Base-by-base conservation (phyloP, 2,888 invertebrate species). In the Dioctria linearis region DNA sequence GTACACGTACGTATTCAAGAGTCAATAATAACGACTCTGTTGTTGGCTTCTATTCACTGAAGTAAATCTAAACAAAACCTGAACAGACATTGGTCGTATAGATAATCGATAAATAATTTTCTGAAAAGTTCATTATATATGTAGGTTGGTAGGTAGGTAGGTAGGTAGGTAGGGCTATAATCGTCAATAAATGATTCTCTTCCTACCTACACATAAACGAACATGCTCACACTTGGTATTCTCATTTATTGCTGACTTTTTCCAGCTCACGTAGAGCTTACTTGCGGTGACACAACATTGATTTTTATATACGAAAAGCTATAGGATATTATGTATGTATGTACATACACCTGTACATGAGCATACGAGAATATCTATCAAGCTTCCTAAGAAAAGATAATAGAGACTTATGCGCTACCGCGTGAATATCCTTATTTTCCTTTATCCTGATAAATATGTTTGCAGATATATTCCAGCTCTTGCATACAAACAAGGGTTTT, bases 71-170 rank as follows among this genome's bases (percentile, higher is more conserved):
- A 46, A 25, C 11, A 25, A 57, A 57, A 57, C 57, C 57, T 5
- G 8, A 57, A n/a, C 57, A 25, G 46, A 8, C 2, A 8, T 11
- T 57, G 57, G 4, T 3, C 57, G n/a, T 57, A n/a, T 5, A 25
- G n/a, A 57, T 9, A 57, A 57, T 57, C 57, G 25, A 57, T 57
- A 57, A 57, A 57, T 57, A 57, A 57, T 57, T 57, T 57, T 57
- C 57, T 11, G 8, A 25, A 57, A 57, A 57, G 11, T 57, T 57
- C n/a, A 57, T n/a, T 57, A 8, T n/a, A 8, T 13, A 25, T 57
- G 57, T 57, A 25, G 25, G 25, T 57, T 57, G 4, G 46, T 13
- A 25, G 5, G 57, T 57, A 57, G 57, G 57, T 57, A 57, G 4
- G 46, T 13, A 25, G 5, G 57, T 57, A 57, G 57, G 57, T 57